Evolutionary conservation across 2,113 vertebrate genomes (phyloP).

Genomic region (Sorex fumeus): DNA sequence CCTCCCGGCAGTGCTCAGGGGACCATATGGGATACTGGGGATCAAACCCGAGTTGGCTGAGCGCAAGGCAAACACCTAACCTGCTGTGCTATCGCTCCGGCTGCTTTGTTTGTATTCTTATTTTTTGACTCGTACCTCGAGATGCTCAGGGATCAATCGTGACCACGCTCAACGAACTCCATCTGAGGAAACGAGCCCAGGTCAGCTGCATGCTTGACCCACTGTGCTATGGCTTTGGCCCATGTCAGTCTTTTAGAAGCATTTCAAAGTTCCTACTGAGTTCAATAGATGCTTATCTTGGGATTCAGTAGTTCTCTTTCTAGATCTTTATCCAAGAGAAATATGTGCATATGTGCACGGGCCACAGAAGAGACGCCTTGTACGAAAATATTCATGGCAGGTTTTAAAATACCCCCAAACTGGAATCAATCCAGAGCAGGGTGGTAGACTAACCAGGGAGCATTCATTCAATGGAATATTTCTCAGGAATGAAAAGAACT

Average conservation of each 20-base stretch:
- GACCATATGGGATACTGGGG: too few species aligned
- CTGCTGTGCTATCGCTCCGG: too few species aligned
- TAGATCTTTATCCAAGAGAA: slow-evolving; percentile 40
- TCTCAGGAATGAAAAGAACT: background rate
- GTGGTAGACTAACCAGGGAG: background rate
- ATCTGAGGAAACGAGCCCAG: too few species aligned
- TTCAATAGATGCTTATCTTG: background rate
- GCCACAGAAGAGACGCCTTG: background rate
- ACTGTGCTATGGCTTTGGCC: too few species aligned
- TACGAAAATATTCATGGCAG: background rate
- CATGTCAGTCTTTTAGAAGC: background rate
- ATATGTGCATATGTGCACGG: background rate
- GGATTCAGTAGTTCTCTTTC: slow-evolving; percentile 29
- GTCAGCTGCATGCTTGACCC: too few species aligned
- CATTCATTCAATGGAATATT: background rate
- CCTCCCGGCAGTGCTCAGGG: too few species aligned
- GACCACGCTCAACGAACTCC: too few species aligned
- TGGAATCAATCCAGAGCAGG: slow-evolving; percentile 6
- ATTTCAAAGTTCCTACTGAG: background rate
- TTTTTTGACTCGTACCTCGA: too few species aligned
- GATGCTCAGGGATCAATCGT: too few species aligned
- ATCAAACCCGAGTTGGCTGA: too few species aligned
- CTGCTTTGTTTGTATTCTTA: too few species aligned
- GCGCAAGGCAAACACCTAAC: too few species aligned
- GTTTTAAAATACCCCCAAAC: slow-evolving; percentile 4